These are phyloP conservation scores for Rhynchophorus ferrugineus DNA, from an alignment of 1,140 invertebrate genomes.

Conservation along the genomic window DNA sequence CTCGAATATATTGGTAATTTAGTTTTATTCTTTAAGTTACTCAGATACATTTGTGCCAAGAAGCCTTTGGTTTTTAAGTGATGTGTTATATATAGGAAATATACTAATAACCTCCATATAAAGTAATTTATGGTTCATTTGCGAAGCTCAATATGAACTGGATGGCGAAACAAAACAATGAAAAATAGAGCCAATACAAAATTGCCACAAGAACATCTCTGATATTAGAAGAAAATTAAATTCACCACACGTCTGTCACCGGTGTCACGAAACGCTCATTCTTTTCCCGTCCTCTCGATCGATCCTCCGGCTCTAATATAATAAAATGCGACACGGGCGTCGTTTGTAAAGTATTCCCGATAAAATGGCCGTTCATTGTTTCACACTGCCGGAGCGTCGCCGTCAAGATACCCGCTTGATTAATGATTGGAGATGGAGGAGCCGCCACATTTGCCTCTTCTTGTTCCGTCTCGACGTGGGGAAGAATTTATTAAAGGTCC, in stretches of 20 bases:
- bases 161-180: no score
- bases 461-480: not conserved
- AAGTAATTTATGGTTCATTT: no score
- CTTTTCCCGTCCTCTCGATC: conserved; percentile 18
- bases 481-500: conserved; percentile 14
- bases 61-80: no score
- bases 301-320: conserved; percentile 16
- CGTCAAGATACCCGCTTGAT: conserved; percentile 20
- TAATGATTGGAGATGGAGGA: conserved; percentile 15
- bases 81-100: no score
- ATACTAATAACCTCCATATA: no score
- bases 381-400: conserved; percentile 17
- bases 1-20: no score
- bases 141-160: no score
- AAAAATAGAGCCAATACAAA: no score
- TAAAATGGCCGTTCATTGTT: conserved; percentile 24
- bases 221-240: conserved; percentile 1
- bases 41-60: no score
- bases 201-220: not conserved
- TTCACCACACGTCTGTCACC: conserved; percentile 17
- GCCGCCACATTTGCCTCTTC: conserved; percentile 19
- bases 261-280: conserved; percentile 16
- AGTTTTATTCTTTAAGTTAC: no score
- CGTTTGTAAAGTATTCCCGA: conserved; percentile 24
- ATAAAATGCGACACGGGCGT: conserved; percentile 23